Conservation (phyloP, 2,797 vertebrate genomes). For the Myotis daubentonii region DNA sequence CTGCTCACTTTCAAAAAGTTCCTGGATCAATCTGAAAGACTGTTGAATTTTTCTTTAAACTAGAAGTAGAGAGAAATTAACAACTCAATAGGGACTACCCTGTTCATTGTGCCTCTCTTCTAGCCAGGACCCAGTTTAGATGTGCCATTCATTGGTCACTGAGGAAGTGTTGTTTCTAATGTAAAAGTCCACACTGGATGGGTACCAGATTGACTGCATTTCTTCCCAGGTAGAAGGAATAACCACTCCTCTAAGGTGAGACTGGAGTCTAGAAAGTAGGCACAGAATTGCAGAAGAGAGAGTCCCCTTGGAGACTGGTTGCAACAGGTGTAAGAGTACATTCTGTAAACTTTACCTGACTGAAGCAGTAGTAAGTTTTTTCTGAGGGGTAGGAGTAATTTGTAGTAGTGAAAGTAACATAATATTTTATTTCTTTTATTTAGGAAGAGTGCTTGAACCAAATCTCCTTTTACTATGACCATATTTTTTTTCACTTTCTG, state of each 20-base stretch:
- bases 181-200: background rate
- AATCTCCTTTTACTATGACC: slow-evolving; percentile 14
- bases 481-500: slow-evolving; percentile 6
- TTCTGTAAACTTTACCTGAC: background rate
- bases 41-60: background rate
- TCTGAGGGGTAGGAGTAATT: background rate
- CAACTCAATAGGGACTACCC: background rate
- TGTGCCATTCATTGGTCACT: background rate
- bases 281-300: background rate
- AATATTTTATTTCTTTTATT: background rate
- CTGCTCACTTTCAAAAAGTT: background rate
- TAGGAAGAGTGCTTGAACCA: background rate
- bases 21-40: background rate
- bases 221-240: background rate
- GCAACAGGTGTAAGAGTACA: background rate
- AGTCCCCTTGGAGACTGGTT: background rate
- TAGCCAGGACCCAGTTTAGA: background rate
- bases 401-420: background rate
- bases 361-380: background rate
- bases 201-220: background rate
- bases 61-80: background rate
- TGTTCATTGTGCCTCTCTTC: background rate
- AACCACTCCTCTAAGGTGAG: background rate
- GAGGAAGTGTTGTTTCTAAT: background rate
- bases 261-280: background rate